Base-by-base conservation (phyloP, 2,888 invertebrate species). In the Leptodirus hochenwartii region DNA sequence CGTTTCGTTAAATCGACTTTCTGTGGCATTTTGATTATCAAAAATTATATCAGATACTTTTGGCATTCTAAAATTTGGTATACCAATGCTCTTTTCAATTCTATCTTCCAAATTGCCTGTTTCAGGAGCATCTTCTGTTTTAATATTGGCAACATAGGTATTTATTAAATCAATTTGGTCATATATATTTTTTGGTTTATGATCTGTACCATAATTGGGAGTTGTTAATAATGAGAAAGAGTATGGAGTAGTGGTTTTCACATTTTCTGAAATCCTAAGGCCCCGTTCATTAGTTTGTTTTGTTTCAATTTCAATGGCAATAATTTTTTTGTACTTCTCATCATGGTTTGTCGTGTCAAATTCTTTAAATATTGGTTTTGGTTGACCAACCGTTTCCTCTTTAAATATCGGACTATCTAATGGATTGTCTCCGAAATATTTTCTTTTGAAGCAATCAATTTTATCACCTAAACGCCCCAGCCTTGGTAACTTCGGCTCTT, bases 371-470 rank as follows among this genome's bases (percentile, higher is more conserved):
- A 33, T 29, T 5, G 33, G 29, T 31, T 15, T 5, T 2, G 67
- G 66, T 14, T 54, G 51, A 8, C 51, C 49, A 36, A 68, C 61
- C 5, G 53, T 43, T 23, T 64, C 59, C 55, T 70, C 69, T 33
- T 56, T 53, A 41, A 80, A 80, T 39, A 80, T 59, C 1, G 78
- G 79, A 54, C 69, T 79, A 40, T 78, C 78, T 31, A 80, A 51
- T 1, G 80, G 80, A 49, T 79, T 66, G 34, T 64, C 59, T 2
- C 77, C 80, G 47, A 80, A 81, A 47, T 72, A 78, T 54, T 76
- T 76, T 1, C 59, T 58, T 50, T 75, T 77, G 15, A 74, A 66
- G 43, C 81, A 81, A 38, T 74, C 70, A 12, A 81, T 69, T 56
- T 75, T 73, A 38, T 74, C 69, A 1, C 78, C 79, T 13, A 81